Percentiles rank a stretch among this genome's conserved stretches.
phyloP scores from a whole-genome alignment of 1,140 invertebrate species.

The Coptotermes formosanus region DNA sequence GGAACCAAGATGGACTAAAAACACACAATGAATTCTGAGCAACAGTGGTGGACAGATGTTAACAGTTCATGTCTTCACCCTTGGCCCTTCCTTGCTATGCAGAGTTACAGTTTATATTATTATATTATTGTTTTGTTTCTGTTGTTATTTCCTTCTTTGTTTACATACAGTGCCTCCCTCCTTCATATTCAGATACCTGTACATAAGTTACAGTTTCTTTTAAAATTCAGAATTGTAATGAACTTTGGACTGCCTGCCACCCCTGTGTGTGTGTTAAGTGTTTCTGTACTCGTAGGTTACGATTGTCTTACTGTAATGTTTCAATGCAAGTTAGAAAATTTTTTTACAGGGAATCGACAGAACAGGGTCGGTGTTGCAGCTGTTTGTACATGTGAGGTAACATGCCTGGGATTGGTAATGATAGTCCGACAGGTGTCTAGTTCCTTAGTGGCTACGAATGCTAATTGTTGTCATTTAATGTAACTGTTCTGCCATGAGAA shows the following conservation, averaged over 20 bases:
- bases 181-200: neutral
- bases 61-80: neutral
- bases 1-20: neutral
- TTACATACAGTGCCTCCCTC: neutral
- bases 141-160: neutral
- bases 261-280: neutral
- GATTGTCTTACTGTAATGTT: constrained; percentile 1
- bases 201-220: neutral
- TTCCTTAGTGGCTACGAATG: too few relatives aligned
- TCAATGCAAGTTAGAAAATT: constrained; percentile 5
- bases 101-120: neutral
- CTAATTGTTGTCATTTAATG: too few relatives aligned
- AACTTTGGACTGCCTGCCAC: neutral
- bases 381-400: neutral
- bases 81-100: neutral
- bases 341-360: neutral
- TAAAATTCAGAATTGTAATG: neutral
- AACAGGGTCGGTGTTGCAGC: neutral
- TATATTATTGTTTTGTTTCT: too few relatives aligned
- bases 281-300: neutral
- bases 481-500: too few relatives aligned
- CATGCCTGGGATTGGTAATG: neutral
- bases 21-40: neutral
- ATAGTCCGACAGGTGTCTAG: too few relatives aligned
- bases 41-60: neutral